Percentiles rank a stretch among this genome's conserved stretches.
Evolutionary conservation across 2,888 invertebrate species (phyloP).

Genomic region (Tiliacea aurago): DNA sequence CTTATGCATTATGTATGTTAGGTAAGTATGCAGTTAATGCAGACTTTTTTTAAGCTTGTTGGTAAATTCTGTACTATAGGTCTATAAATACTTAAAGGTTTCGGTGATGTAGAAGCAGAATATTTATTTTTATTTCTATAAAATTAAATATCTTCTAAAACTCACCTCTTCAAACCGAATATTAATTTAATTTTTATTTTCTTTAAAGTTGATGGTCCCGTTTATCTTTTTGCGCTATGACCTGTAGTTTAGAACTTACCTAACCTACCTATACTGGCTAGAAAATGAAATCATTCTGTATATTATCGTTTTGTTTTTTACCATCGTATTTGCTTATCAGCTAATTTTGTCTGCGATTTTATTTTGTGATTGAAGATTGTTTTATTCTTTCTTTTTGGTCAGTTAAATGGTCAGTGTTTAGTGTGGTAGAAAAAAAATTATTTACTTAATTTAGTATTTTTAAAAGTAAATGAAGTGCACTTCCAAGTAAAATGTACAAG

Average conservation of each 20-base stretch:
- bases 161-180: too few species aligned
- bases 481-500: conserved; percentile 10
- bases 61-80: not conserved
- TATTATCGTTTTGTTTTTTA: not conserved
- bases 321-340: not conserved
- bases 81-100: not conserved
- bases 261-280: not conserved
- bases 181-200: too few species aligned
- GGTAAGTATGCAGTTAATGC: conserved; percentile 4
- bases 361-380: conserved; percentile 33
- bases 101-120: too few species aligned
- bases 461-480: conserved; percentile 21
- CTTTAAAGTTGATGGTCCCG: too few species aligned
- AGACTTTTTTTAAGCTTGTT: not conserved
- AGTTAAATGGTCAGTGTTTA: conserved; percentile 11
- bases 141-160: too few species aligned
- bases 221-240: too few species aligned
- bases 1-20: conserved; percentile 3
- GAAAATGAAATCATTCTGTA: not conserved
- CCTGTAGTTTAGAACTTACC: too few species aligned
- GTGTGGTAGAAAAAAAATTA: conserved; percentile 18
- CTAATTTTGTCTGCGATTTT: conserved; percentile 10
- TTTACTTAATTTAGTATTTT: conserved; percentile 33
- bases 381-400: conserved; percentile 11
- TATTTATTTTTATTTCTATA: too few species aligned